Conservation (phyloP, 2,888 invertebrate genomes). For the Drosophila melanosoma region DNA sequence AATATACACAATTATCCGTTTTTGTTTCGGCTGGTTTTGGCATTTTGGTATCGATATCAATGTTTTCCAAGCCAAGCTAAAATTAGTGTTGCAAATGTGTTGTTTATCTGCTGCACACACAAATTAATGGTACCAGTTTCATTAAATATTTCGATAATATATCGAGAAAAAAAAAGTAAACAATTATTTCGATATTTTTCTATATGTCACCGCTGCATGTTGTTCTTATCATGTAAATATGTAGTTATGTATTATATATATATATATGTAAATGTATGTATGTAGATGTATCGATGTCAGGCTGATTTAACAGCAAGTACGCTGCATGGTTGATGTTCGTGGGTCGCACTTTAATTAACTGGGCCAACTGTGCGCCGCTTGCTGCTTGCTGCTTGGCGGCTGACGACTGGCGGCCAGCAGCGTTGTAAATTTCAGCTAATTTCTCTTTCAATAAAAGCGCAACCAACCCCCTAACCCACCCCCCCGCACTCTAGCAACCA, state of each 20-base stretch:
- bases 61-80: background rate
- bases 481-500: background rate
- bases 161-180: background rate
- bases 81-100: background rate
- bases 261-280: background rate
- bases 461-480: background rate
- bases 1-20: background rate
- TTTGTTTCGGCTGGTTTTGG: background rate
- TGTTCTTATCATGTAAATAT: background rate
- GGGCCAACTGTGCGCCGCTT: conserved; percentile 71
- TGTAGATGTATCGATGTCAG: conserved; percentile 24
- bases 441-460: conserved; percentile 75
- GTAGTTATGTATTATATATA: background rate
- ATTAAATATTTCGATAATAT: background rate
- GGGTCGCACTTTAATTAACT: conserved; percentile 69
- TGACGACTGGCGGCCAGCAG: conserved; percentile 52
- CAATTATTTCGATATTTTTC: background rate
- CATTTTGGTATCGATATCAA: background rate
- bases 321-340: conserved; percentile 11
- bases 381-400: conserved; percentile 28
- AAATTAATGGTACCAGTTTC: background rate
- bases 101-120: background rate
- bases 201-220: background rate
- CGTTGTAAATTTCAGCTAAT: conserved; percentile 74
- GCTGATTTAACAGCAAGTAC: conserved; percentile 12